A percentile compares a stretch with the other conserved stretches of the same genome.
Evolutionary conservation across 2,888 invertebrate genomes (phyloP).

Genomic region (Sarcophaga rosellei): DNA sequence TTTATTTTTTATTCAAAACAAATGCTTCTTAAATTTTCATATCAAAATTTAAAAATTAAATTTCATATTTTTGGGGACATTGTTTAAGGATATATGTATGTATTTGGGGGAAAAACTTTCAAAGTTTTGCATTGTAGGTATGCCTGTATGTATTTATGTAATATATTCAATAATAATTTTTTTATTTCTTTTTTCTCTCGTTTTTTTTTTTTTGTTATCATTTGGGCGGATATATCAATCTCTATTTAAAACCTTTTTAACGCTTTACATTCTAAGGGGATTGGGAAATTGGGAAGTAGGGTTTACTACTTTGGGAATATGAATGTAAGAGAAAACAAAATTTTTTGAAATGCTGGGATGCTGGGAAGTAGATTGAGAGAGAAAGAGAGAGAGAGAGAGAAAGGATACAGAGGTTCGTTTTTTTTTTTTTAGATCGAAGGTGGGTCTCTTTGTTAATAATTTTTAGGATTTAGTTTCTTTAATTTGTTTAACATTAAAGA

Average conservation of each 20-base stretch:
- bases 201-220: slow-evolving; percentile 19
- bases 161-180: slow-evolving; percentile 9
- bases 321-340: too few relatives aligned
- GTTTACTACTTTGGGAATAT: background rate
- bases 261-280: background rate
- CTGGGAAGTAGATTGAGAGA: background rate
- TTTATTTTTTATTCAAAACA: too few relatives aligned
- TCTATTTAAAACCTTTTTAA: slow-evolving; percentile 40
- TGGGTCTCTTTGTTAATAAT: slow-evolving; percentile 57
- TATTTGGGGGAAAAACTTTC: background rate
- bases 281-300: background rate
- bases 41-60: too few relatives aligned
- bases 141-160: background rate
- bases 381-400: background rate
- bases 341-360: background rate
- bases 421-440: slow-evolving; percentile 58
- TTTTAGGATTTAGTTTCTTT: slow-evolving; percentile 45
- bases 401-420: slow-evolving; percentile 16
- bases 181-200: slow-evolving; percentile 17
- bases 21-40: too few relatives aligned
- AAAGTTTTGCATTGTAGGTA: background rate
- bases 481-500: slow-evolving; percentile 28
- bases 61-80: background rate
- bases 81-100: background rate
- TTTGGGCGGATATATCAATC: slow-evolving; percentile 67